Conservation (phyloP, 2,888 invertebrate genomes). For the Drosophila lacicola region DNA sequence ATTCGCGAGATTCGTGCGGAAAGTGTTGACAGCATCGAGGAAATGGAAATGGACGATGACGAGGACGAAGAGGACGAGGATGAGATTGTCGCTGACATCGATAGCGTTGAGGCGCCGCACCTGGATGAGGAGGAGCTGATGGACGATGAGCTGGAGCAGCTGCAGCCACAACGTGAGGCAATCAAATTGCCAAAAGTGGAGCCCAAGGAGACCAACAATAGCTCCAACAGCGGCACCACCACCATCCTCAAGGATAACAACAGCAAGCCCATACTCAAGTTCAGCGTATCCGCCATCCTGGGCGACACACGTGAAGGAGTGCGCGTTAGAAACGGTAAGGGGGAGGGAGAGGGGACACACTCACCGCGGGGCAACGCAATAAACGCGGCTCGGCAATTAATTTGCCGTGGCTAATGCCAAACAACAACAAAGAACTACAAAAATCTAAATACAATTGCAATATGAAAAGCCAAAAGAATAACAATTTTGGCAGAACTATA, state of each 20-base stretch:
- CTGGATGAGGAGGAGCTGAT: slow-evolving; percentile 73
- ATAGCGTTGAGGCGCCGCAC: slow-evolving; percentile 62
- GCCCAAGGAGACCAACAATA: slow-evolving; percentile 58
- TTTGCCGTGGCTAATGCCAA: slow-evolving; percentile 75
- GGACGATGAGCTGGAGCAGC: slow-evolving; percentile 58
- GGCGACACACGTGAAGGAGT: slow-evolving; percentile 87
- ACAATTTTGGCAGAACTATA: slow-evolving; percentile 46
- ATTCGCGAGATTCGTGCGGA: slow-evolving; percentile 65
- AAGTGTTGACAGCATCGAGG: slow-evolving; percentile 80
- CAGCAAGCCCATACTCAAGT: slow-evolving; percentile 93
- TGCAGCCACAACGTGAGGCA: slow-evolving; percentile 55
- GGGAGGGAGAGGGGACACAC: too few species aligned
- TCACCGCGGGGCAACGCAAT: slow-evolving; percentile 32
- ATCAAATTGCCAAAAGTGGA: slow-evolving; percentile 80
- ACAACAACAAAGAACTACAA: slow-evolving; percentile 57
- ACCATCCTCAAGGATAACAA: slow-evolving; percentile 84
- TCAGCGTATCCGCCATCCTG: slow-evolving; percentile 96
- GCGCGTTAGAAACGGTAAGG: slow-evolving; percentile 85
- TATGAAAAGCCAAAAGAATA: slow-evolving; percentile 75
- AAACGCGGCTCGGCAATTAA: slow-evolving; percentile 71
- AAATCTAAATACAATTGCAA: slow-evolving; percentile 60
- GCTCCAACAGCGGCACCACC: slow-evolving; percentile 53
- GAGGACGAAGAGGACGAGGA: slow-evolving; percentile 70
- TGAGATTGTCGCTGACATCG: slow-evolving; percentile 74
- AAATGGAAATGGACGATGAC: slow-evolving; percentile 76